Base-by-base conservation (phyloP, 2,113 vertebrate species). In the Gallinago media region DNA sequence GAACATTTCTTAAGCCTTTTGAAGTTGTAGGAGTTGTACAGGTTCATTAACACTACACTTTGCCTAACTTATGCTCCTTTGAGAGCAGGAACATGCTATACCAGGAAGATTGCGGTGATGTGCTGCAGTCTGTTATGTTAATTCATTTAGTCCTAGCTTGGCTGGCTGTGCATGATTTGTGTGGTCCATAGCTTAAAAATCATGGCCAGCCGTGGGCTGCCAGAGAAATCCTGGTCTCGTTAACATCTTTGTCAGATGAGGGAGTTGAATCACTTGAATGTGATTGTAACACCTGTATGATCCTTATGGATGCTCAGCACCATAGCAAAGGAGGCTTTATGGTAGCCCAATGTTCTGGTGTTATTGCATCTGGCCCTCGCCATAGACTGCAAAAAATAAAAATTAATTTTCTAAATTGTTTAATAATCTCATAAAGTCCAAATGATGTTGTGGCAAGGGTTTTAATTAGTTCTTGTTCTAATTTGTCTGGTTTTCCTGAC, bases 381-480 rank as follows among this genome's bases (percentile, higher is more conserved):
- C 20, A 11, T 2, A 75, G 62, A 54, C 7, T 29, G 27, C 9
- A 15, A 32, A 21, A 20, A 59, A 92, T 20, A 73, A 85, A 86
- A 92, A 92, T n/a, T 1, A 56, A 19, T 62, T 70, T 84, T 84
- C 16, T 36, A 8, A 83, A 82, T 72, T 58, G 7, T 46, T 84
- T 87, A 49, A 68, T 73, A 72, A 92, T 88, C 32, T 79, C n/a
- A 40, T 49, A 72, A 82, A 76, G 82, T 47, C 34, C 21, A 58
- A 73, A 62, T 67, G 11, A 27, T 27, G 9, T 23, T 77, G 31
- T 15, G 4, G 58, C 10, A 42, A 62, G 6, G 3, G 6, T 32
- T 94, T 86, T 76, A 88, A 86, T 88, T 85, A 63, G 50, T 67
- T 77, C 22, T 42, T 74, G 14, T 62, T 86, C 52, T 63, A 67